A percentile compares a stretch with the other conserved stretches of the same genome.
These are phyloP conservation scores for Silurus meridionalis DNA, from an alignment of 2,113 vertebrate genomes.

Conservation along the genomic window DNA sequence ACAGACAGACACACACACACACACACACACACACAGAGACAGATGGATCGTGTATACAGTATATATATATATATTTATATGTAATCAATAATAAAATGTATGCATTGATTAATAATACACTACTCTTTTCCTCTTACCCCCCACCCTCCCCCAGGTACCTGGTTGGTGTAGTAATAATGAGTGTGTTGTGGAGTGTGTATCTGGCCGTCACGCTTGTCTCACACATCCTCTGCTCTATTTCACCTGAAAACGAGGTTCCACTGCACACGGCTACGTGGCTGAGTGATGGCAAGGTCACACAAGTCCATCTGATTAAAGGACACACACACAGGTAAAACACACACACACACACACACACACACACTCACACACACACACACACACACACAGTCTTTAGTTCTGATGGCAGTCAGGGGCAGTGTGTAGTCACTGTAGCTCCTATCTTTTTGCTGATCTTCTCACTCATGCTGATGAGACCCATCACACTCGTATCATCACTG, in stretches of 20 bases:
- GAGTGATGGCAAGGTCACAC: conserved; percentile 77
- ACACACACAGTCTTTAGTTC: too few relatives aligned
- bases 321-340: conserved; percentile 77
- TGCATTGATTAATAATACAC: background rate
- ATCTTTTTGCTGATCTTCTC: too few relatives aligned
- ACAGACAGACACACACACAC: too few relatives aligned
- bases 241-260: conserved; percentile 74
- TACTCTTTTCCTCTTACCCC: background rate
- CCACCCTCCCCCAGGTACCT: background rate
- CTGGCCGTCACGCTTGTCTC: conserved; percentile 60
- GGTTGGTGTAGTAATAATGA: conserved; percentile 49
- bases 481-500: too few relatives aligned
- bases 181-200: conserved; percentile 59
- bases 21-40: background rate
- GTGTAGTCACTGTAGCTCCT: too few relatives aligned
- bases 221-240: conserved; percentile 54
- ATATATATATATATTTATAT: too few relatives aligned
- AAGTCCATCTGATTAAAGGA: conserved; percentile 78
- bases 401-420: too few relatives aligned
- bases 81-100: background rate
- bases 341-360: background rate
- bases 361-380: too few relatives aligned
- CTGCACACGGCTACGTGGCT: conserved; percentile 74
- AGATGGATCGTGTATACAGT: background rate
- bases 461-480: too few relatives aligned